Evolutionary conservation across 2,888 invertebrate species (phyloP).

Genomic region (Tachina lurida): DNA sequence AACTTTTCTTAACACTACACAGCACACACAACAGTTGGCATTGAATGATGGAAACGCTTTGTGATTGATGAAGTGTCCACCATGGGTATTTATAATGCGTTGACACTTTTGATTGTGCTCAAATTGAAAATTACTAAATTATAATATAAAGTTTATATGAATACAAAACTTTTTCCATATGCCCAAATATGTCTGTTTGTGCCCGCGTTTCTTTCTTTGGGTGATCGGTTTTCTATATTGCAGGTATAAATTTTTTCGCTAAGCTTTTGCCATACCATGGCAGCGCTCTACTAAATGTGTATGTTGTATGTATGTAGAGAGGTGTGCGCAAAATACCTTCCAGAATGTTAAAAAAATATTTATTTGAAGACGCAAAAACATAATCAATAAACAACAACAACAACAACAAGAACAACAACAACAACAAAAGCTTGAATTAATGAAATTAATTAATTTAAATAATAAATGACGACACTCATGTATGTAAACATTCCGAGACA

Average conservation of each 20-base stretch:
- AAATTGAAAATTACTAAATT: constrained; percentile 39
- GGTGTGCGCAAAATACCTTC: constrained; percentile 44
- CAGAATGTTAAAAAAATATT: constrained; percentile 58
- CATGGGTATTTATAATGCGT: constrained; percentile 79
- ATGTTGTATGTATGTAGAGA: background rate
- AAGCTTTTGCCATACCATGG: background rate
- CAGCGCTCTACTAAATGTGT: background rate
- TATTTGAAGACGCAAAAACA: constrained; percentile 44
- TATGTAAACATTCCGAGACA: background rate
- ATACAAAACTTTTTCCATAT: constrained; percentile 65
- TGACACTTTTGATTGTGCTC: constrained; percentile 55
- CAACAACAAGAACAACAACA: background rate
- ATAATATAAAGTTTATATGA: constrained; percentile 12
- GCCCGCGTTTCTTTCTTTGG: constrained; percentile 17
- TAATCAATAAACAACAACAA: constrained; percentile 48
- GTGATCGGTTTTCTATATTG: background rate
- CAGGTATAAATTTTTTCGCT: constrained; percentile 16
- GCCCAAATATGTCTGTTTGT: constrained; percentile 58
- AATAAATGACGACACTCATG: background rate
- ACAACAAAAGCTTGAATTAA: constrained; percentile 17
- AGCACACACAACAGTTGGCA: constrained; percentile 78
- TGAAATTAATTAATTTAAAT: constrained; percentile 65
- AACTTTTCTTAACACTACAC: constrained; percentile 72
- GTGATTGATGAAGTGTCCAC: constrained; percentile 81
- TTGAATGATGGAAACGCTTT: constrained; percentile 80